phyloP scores from a whole-genome alignment of 30 jellyfish, hydroid and myxozoan species.

The Turritopsis dohrnii region DNA sequence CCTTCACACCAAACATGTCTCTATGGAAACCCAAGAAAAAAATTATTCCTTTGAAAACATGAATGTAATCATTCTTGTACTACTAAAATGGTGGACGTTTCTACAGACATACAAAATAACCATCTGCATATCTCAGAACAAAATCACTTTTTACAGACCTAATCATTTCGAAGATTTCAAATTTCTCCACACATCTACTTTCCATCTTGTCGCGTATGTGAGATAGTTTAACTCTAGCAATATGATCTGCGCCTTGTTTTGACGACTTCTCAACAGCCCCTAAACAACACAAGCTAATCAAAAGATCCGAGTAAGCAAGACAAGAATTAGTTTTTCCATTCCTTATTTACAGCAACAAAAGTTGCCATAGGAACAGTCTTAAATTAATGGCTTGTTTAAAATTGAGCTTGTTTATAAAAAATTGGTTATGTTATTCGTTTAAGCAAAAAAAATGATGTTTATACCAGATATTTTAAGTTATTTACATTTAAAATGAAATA shows the following conservation, averaged over 20 bases:
- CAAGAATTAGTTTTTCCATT: no score
- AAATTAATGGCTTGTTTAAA: no score
- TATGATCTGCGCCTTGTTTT: conserved; percentile 85
- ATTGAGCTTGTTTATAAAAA: no score
- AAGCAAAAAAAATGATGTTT: no score
- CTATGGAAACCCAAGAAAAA: conserved; percentile 17
- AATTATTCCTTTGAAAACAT: neutral
- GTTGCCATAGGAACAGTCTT: no score
- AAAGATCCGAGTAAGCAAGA: no score
- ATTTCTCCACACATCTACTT: conserved; percentile 53
- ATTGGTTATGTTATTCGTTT: no score
- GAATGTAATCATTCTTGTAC: neutral
- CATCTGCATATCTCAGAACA: neutral
- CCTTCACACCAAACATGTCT: conserved; percentile 59
- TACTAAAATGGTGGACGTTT: neutral
- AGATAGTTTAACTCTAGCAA: conserved; percentile 59
- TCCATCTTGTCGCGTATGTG: conserved; percentile 72
- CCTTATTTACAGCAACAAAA: neutral
- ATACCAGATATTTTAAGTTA: neutral
- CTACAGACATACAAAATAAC: no score
- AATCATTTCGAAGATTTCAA: conserved; percentile 60
- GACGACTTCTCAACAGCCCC: conserved; percentile 97
- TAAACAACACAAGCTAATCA: no score
- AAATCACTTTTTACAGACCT: conserved; percentile 12
- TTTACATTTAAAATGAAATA: neutral